A percentile compares a stretch with the other conserved stretches of the same genome.
phyloP scores from a whole-genome alignment of 2,888 invertebrate species.

The Eilema caniola region DNA sequence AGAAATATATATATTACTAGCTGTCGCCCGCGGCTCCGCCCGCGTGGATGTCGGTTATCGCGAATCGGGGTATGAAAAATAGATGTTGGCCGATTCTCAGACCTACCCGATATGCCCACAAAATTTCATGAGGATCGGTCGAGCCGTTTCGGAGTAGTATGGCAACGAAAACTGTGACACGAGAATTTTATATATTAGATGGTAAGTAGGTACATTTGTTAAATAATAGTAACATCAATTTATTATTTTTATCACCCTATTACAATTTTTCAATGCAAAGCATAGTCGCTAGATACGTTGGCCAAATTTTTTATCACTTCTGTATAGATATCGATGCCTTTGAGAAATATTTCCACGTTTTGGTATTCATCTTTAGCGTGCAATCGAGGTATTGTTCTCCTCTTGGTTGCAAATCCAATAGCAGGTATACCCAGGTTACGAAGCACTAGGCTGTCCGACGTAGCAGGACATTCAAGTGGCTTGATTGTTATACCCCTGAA shows the following conservation, averaged over 20 bases:
- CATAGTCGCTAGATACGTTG: conserved; percentile 29
- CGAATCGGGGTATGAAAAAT: no score
- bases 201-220: no score
- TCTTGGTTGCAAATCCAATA: conserved; percentile 67
- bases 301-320: conserved; percentile 54
- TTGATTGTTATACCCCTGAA: conserved; percentile 63
- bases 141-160: no score
- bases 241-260: not conserved
- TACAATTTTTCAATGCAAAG: not conserved
- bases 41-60: no score
- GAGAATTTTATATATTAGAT: no score
- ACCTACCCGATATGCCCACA: no score
- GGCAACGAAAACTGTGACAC: no score
- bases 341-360: conserved; percentile 62
- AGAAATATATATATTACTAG: no score
- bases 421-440: conserved; percentile 70
- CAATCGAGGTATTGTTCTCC: conserved; percentile 50
- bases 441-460: conserved; percentile 66
- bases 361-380: conserved; percentile 69
- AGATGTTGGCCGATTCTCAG: no score
- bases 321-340: conserved; percentile 69
- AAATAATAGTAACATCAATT: not conserved
- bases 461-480: conserved; percentile 65
- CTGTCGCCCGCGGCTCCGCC: no score
- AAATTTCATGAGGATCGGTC: no score